Percentiles rank a stretch among this genome's conserved stretches.
Evolutionary conservation across 2,113 vertebrate species (phyloP).

Genomic region (Sardina pilchardus): DNA sequence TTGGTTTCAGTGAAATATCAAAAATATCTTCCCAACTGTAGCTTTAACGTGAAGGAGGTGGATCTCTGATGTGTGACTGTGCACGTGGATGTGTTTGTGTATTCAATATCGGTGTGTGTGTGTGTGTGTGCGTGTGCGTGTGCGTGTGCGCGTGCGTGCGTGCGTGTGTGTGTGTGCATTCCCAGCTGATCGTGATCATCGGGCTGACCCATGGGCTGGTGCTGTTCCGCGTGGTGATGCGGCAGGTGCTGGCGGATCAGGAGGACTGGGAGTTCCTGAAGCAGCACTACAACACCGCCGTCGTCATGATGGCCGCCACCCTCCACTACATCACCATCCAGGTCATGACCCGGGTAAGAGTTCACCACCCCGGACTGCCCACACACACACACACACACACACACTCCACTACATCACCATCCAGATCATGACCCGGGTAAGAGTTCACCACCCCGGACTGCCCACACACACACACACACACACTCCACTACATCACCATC

Average conservation of each 20-base stretch:
- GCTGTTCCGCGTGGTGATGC: slow-evolving; percentile 79
- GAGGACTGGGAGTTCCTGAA: slow-evolving; percentile 56
- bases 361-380: background rate
- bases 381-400: too few species aligned
- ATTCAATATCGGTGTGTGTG: background rate
- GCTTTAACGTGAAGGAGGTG: too few species aligned
- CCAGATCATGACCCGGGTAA: slow-evolving; percentile 79
- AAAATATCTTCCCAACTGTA: too few species aligned
- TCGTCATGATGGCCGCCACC: slow-evolving; percentile 78
- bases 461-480: too few species aligned
- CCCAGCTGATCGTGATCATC: slow-evolving; percentile 81
- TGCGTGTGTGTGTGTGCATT: slow-evolving; percentile 45
- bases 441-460: background rate
- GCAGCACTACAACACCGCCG: slow-evolving; percentile 69
- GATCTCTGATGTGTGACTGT: too few species aligned
- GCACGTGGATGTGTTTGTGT: too few species aligned
- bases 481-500: slow-evolving; percentile 87
- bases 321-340: slow-evolving; percentile 87
- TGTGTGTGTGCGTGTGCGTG: slow-evolving; percentile 13
- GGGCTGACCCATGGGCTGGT: slow-evolving; percentile 82
- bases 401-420: slow-evolving; percentile 88
- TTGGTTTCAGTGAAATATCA: too few species aligned
- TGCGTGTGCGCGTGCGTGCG: slow-evolving; percentile 43
- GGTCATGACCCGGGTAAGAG: slow-evolving; percentile 78
- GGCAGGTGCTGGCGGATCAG: slow-evolving; percentile 63